Conservation (phyloP, 2,113 vertebrate species). For the Willisornis vidua region DNA sequence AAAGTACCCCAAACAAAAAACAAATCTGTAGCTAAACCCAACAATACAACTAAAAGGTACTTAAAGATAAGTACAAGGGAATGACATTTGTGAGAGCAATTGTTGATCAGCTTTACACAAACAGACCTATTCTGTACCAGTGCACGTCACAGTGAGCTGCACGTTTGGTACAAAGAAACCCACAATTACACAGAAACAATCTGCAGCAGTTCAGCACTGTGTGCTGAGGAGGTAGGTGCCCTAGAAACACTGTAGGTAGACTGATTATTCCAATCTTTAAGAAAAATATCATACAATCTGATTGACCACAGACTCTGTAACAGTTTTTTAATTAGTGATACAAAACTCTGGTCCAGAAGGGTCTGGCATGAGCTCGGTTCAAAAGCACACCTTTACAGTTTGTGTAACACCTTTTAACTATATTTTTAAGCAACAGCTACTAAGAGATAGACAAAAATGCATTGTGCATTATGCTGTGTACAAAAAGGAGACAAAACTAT, state of each 20-base stretch:
- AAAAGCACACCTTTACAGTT: slow-evolving; percentile 75
- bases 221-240: slow-evolving; percentile 56
- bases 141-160: slow-evolving; percentile 72
- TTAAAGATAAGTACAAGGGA: not conserved
- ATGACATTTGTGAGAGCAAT: slow-evolving; percentile 46
- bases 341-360: slow-evolving; percentile 66
- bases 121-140: slow-evolving; percentile 69
- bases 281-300: slow-evolving; percentile 29
- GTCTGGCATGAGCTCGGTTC: slow-evolving; percentile 55
- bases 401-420: slow-evolving; percentile 72
- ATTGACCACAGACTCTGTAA: slow-evolving; percentile 70
- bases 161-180: slow-evolving; percentile 65
- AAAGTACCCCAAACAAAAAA: slow-evolving; percentile 41
- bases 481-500: slow-evolving; percentile 83
- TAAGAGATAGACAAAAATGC: slow-evolving; percentile 76
- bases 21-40: not conserved
- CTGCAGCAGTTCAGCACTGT: slow-evolving; percentile 10
- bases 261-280: not conserved
- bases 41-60: slow-evolving; percentile 18
- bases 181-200: slow-evolving; percentile 60
- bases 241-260: slow-evolving; percentile 35
- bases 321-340: slow-evolving; percentile 64
- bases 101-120: slow-evolving; percentile 50
- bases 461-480: slow-evolving; percentile 80
- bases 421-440: slow-evolving; percentile 76